Base-by-base conservation (phyloP, 2,113 vertebrate species). In the Anguilla rostrata region DNA sequence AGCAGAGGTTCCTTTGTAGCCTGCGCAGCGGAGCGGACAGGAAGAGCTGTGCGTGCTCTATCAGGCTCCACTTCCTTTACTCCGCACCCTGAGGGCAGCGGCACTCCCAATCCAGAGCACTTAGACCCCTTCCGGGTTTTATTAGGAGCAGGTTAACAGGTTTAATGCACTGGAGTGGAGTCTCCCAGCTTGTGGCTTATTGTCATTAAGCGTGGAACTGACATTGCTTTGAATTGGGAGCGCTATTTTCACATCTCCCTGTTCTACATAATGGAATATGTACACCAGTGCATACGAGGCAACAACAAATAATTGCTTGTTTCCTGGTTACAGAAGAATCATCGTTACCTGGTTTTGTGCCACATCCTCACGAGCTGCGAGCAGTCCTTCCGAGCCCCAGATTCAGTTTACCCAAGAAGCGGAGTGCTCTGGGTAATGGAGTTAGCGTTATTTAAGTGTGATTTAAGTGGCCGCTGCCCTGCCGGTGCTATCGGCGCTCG, bases 51-150 rank as follows among this genome's bases (percentile, higher is more conserved):
- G 75, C 22, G 87, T 66, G 26, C 88, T 82, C 86, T 91, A 88
- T 89, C 85, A 90, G 88, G 88, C 84, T 53, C 60, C 75, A 81
- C 85, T 89, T 82, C 82, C 49, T 91, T 91, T 75, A 66, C 26
- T 26, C 20, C 60, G 22, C 22, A 5, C 60, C 20, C 8, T 66
- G 5, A 34, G 60, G 60, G 22, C 8, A 11, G 49, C 49, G 12
- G 7, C 49, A 53, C 49, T 53, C 49, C 49, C 49, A 53, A 14
- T 53, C 7, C 12, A 53, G 49, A 53, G 49, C 49, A 53, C 11
- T 66, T 66, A 66, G 18, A 66, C 8, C 49, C 49, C 3, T 26
- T 26, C 18, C 60, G 26, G 60, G 60, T 66, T 66, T 66, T 66
- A 26, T 26, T 66, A 22, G 60, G 5, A 9, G 22, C 60, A 2